Evolutionary conservation across 92 coral and sea anemone species (phyloP).

Genomic region (Nematostella vectensis): DNA sequence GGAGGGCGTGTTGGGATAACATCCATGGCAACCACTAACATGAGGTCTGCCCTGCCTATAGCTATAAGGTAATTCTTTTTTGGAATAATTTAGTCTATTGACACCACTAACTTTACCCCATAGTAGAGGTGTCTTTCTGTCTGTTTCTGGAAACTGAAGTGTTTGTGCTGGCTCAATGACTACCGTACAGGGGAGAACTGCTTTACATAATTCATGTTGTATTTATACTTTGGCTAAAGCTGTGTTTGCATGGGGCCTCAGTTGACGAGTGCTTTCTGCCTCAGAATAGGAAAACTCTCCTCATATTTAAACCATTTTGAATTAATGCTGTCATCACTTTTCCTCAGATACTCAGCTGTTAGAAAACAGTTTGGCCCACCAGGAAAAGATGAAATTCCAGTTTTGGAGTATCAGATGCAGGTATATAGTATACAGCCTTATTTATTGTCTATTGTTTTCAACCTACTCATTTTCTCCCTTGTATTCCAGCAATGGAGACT

Average conservation of each 20-base stretch:
- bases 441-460: not conserved
- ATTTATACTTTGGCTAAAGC: too few relatives aligned
- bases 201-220: too few relatives aligned
- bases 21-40: slow-evolving; percentile 68
- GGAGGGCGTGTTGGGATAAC: slow-evolving; percentile 95
- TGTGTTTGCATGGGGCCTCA: too few relatives aligned
- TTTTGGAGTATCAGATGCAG: slow-evolving; percentile 98
- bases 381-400: slow-evolving; percentile 85
- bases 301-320: too few relatives aligned
- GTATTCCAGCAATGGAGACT: slow-evolving; percentile 90
- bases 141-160: not conserved
- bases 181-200: too few relatives aligned
- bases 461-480: not conserved
- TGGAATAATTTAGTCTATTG: not conserved
- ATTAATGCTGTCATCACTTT: too few relatives aligned
- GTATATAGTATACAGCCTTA: too few relatives aligned
- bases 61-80: slow-evolving; percentile 99
- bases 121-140: not conserved
- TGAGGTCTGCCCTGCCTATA: slow-evolving; percentile 62
- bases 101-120: not conserved
- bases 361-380: slow-evolving; percentile 96
- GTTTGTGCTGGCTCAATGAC: too few relatives aligned
- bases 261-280: too few relatives aligned
- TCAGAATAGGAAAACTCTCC: too few relatives aligned
- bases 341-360: slow-evolving; percentile 98